phyloP scores from a whole-genome alignment of 92 coral and sea anemone genomes.

The Virgularia gustaviana region DNA sequence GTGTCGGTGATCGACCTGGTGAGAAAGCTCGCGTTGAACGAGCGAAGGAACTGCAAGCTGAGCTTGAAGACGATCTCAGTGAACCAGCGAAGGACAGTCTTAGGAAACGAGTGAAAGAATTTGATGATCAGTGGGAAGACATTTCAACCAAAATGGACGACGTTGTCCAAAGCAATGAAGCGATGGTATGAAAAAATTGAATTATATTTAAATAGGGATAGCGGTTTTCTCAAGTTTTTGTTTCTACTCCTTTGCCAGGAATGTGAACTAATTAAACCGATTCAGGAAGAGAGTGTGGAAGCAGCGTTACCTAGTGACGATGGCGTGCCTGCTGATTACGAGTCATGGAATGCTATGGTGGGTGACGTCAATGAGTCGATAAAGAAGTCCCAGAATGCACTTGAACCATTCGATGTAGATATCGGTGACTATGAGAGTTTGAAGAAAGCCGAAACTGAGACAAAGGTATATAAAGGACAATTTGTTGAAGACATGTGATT shows the following conservation, averaged over 20 bases:
- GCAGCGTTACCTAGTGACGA: constrained; percentile 18
- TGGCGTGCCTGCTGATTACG: constrained; percentile 7
- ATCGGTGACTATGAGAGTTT: constrained; percentile 15
- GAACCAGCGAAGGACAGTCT: constrained; percentile 30
- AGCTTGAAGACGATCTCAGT: constrained; percentile 23
- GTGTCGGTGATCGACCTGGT: constrained; percentile 23
- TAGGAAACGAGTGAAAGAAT: constrained; percentile 72
- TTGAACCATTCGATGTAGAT: constrained; percentile 24
- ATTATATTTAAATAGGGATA: too few relatives aligned
- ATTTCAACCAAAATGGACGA: constrained; percentile 68
- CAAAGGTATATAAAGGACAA: constrained; percentile 3
- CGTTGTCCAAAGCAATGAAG: constrained; percentile 2
- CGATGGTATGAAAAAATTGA: too few relatives aligned
- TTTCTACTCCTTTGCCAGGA: constrained; percentile 8
- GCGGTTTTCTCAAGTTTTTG: too few relatives aligned
- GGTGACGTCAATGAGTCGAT: constrained; percentile 6
- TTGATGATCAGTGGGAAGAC: constrained; percentile 88
- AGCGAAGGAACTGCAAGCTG: constrained; percentile 24
- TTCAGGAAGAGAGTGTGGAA: constrained; percentile 11
- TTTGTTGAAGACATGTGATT: not conserved
- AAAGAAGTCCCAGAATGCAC: constrained; percentile 3
- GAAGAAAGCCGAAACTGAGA: constrained; percentile 21
- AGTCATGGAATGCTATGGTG: constrained; percentile 7
- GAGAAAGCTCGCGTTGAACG: constrained; percentile 37
- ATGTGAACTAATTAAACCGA: constrained; percentile 4